phyloP scores from a whole-genome alignment of 2,113 vertebrate species.

The Lasiurus cinereus region DNA sequence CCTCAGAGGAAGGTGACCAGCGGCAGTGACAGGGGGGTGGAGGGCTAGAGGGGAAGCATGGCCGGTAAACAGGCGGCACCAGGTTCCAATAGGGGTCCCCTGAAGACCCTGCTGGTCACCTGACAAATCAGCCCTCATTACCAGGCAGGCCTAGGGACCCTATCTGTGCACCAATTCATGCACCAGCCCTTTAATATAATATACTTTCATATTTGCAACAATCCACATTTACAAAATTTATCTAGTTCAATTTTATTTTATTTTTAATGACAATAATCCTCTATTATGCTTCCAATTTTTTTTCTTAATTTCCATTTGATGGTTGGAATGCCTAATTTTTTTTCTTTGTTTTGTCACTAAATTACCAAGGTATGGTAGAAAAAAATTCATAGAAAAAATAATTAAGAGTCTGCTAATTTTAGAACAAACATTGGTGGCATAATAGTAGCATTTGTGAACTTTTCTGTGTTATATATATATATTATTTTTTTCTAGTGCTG shows the following conservation, averaged over 20 bases:
- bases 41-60: too few relatives aligned
- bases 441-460: background rate
- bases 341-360: background rate
- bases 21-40: too few relatives aligned
- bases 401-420: background rate
- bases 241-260: background rate
- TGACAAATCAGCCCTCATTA: too few relatives aligned
- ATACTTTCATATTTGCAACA: background rate
- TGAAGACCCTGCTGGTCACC: too few relatives aligned
- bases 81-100: too few relatives aligned
- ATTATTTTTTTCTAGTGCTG: background rate
- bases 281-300: background rate
- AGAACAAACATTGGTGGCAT: background rate
- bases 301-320: background rate
- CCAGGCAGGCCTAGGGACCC: too few relatives aligned
- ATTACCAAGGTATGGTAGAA: background rate
- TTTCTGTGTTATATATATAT: background rate
- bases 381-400: conserved; percentile 36
- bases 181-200: background rate
- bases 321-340: background rate
- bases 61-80: accelerated
- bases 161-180: too few relatives aligned
- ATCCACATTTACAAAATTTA: background rate
- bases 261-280: background rate
- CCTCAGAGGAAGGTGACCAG: too few relatives aligned